Evolutionary conservation across 2,113 vertebrate species (phyloP), one percentile per base, ranked within the genome.

Genomic region (Aegotheles bennettii): DNA sequence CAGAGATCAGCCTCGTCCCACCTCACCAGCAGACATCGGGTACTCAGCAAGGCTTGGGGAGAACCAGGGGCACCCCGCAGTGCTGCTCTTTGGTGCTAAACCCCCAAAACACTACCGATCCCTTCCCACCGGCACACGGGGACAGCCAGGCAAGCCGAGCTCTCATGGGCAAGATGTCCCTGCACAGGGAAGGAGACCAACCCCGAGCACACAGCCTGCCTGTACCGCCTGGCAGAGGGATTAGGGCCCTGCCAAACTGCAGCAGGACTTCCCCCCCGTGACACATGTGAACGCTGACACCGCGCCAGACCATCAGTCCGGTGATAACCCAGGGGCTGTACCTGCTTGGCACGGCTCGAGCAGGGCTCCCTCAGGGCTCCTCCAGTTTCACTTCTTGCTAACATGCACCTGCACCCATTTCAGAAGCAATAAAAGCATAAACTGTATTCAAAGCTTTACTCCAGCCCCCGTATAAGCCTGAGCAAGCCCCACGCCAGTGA

Each of bases 351-450:
- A 88, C 35, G 2, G 93, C 68, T 57, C 11, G 3, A 97, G 89
- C 33, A 20, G 80, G 79, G 89, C 74, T 97, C 96, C 97, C 96
- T 78, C 13, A 0, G 86, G 95, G 68, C 36, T 78, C 86, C 87
- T 95, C 86, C 5, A 1, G 63, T 96, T 96, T 97, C 93, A 7
- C 74, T 97, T 97, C 97, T 94, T 68, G 63, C 94, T 91, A 61
- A 91, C 8, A 21, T 47, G 87, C 95, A 97, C 96, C 96, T 97
- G 96, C 94, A 75, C 91, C 84, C 53, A 42, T 45, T 92, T 89
- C 92, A 94, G 82, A 95, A 96, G 93, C 87, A 95, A 91, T 83
- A 86, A 95, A 97, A 95, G 79, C 70, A 89, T 7, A 56, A 95
- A 84, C 19, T 16, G 2, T 43, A 93, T 63, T 91, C 77, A 82